Base-by-base conservation (phyloP, 2,888 invertebrate genomes). In the Poecilus cupreus region DNA sequence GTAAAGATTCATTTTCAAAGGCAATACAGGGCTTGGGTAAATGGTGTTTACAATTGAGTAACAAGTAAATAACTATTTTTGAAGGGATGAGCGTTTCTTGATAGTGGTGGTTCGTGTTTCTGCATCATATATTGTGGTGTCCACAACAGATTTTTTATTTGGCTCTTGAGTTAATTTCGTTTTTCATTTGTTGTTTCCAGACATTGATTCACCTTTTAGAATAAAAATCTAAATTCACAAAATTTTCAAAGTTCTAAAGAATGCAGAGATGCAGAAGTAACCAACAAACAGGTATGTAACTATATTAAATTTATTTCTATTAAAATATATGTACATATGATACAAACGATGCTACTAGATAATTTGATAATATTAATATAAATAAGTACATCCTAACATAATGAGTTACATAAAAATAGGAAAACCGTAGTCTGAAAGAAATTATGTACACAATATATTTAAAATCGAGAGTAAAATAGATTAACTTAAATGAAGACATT, bases 361-460 rank as follows among this genome's bases (percentile, higher is more conserved):
- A 51, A 51, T 18, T n/a, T n/a, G n/a, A n/a, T n/a, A n/a, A n/a
- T 68, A 18, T 68, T 16, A 32, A 18, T 68, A 68, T 68, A 68
- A 68, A 68, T 68, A 60, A 26, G 60, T 68, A 68, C 64, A 68
- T 32, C 37, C 60, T 26, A 60, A 60, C 26, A 32, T 18, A 51
- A 18, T 51, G 18, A 43, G 43, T 68, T 68, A 68, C 64, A 68
- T 68, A 68, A 68, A 68, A 60, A 54, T 24, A 60, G 60, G 26
- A 37, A 68, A 68, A 51, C 16, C 13, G 51, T 18, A 10, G 11
- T 68, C 64, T 68, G 64, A 68, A 68, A 68, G 64, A 68, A 68
- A 68, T 60, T 22, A 60, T 68, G 37, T 68, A 39, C 32, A 68
- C 60, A 54, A 5, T 54, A 37, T 11, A 37, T 26, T 26, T 32